Conservation (phyloP, 2,888 invertebrate species). For the Idaea straminata region DNA sequence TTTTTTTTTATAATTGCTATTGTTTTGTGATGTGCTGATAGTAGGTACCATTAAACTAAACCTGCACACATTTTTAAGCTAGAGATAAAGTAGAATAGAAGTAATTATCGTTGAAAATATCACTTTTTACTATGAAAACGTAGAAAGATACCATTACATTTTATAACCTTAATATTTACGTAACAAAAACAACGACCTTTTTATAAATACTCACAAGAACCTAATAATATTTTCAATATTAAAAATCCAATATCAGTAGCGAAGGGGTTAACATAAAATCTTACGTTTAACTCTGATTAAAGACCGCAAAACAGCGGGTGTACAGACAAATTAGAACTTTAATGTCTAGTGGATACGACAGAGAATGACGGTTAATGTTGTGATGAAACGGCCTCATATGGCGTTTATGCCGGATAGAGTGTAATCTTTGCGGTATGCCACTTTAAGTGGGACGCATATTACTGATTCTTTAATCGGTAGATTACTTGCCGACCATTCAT, state of each 20-base stretch:
- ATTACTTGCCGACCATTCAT: not conserved
- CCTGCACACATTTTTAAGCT: no score
- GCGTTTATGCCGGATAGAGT: slow-evolving; percentile 43
- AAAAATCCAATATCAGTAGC: slow-evolving; percentile 5
- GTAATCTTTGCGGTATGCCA: slow-evolving; percentile 44
- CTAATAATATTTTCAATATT: slow-evolving; percentile 3
- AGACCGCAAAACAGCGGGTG: slow-evolving; percentile 27
- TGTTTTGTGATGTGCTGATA: no score
- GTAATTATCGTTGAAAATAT: no score
- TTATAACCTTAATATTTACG: not conserved
- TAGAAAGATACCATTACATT: not conserved
- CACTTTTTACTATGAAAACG: no score
- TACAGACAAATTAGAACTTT: slow-evolving; percentile 44
- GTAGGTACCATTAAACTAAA: no score
- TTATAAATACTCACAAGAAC: not conserved
- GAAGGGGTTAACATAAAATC: slow-evolving; percentile 4
- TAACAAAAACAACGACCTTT: not conserved
- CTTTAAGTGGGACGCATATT: slow-evolving; percentile 13
- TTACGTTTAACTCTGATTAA: slow-evolving; percentile 14
- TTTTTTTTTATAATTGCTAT: no score
- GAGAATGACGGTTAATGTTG: slow-evolving; percentile 48
- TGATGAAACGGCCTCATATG: slow-evolving; percentile 53
- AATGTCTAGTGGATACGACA: slow-evolving; percentile 41
- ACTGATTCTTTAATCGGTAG: not conserved
- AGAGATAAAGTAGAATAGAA: no score